Base-by-base conservation (phyloP, 2,113 vertebrate genomes). In the Coptodon bakossiorum region DNA sequence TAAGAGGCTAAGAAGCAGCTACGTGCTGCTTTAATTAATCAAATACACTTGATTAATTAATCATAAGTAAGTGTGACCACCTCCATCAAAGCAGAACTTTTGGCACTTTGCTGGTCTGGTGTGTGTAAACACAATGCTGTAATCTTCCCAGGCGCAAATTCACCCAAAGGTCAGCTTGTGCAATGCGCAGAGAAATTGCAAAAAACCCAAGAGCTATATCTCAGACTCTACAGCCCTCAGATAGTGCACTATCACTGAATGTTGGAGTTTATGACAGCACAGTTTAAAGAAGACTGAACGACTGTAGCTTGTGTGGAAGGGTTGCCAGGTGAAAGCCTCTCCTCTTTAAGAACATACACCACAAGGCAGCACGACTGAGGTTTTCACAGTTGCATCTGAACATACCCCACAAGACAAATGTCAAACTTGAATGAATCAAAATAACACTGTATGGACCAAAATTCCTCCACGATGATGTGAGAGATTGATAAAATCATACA, bases 381-480 rank as follows among this genome's bases (percentile, higher is more conserved):
- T 43, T 73, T 73, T 27, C 40, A 45, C 40, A 73, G 68, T 27
- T 45, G n/a, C 68, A 73, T 73, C 8, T 6, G 68, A 73, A 45
- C 22, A 43, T 16, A 45, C 22, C 22, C 22, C 22, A 73, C 7
- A 24, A 71, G 38, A 43, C 36, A 40, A 71, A 71, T 22, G 12
- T 22, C 63, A 68, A 68, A 68, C 63, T 40, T 24, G 36, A 71
- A 43, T 8, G n/a, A 71, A 40, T 40, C 36, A 24, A 24, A 71
- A 40, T n/a, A 71, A 71, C 63, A 40, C n/a, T 0, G 7, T 43
- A 43, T 19, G 43, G 24, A 48, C 4, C 16, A 29, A 48, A 76
- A 48, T 29, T 19, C 43, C 24, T 12, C 43, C 16, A 12, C 0
- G 27, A 0, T 19, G 24, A 27, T 17, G 0, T 27, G 68, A 73